A percentile compares a stretch with the other conserved stretches of the same genome.
These are phyloP conservation scores for Holothuria scabra DNA, from an alignment of 53 echinoderm and acorn worm genomes.

Conservation along the genomic window DNA sequence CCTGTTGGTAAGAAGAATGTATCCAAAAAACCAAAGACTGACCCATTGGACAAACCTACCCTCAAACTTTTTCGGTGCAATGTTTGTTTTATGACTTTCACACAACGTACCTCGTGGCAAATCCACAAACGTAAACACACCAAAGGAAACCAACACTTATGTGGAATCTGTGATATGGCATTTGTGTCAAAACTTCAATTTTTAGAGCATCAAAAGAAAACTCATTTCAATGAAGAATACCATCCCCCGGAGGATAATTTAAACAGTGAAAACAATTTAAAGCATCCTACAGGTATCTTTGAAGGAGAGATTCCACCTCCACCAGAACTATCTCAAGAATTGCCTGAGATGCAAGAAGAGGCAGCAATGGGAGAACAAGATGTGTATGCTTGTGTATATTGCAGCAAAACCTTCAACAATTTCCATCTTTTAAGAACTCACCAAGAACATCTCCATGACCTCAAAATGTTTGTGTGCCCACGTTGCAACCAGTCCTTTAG, in stretches of 20 bases:
- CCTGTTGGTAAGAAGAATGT: neutral
- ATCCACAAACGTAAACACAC: conserved; percentile 39
- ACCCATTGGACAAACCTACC: neutral
- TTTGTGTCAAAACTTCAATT: conserved; percentile 25
- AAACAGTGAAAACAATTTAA: neutral
- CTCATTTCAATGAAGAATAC: neutral
- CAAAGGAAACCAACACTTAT: conserved; percentile 48
- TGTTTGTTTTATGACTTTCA: conserved; percentile 49
- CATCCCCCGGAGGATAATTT: neutral
- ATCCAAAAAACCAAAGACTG: conserved; percentile 8
- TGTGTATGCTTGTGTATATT: conserved; percentile 40
- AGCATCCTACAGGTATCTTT: neutral
- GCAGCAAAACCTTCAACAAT: conserved; percentile 29
- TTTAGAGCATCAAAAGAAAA: conserved; percentile 40
- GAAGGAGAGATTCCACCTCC: neutral
- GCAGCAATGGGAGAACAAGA: conserved; percentile 6
- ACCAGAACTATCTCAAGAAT: neutral
- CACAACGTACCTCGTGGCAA: conserved; percentile 44
- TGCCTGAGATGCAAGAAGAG: neutral
- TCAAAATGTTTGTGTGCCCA: conserved; percentile 38
- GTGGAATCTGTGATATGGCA: conserved; percentile 26
- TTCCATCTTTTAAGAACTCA: conserved; percentile 31
- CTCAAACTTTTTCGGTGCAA: conserved; percentile 43
- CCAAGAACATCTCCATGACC: conserved; percentile 28
- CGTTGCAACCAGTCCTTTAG: conserved; percentile 36